These are phyloP conservation scores for Diplogasteroides magnus DNA, from an alignment of 1,140 invertebrate genomes.

Conservation along the genomic window DNA sequence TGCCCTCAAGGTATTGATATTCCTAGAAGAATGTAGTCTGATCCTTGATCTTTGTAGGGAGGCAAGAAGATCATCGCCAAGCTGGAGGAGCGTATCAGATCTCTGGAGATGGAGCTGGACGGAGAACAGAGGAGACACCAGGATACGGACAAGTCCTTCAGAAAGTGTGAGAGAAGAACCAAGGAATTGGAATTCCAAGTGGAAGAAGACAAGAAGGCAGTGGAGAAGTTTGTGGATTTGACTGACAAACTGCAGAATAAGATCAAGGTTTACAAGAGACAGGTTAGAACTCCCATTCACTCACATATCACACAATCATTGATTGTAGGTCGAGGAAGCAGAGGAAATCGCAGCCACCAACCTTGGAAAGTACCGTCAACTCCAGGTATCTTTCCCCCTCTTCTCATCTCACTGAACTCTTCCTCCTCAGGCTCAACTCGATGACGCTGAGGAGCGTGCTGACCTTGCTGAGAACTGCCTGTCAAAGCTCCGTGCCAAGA, in stretches of 20 bases:
- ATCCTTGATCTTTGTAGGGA: slow-evolving; percentile 59
- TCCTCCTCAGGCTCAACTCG: slow-evolving; percentile 24
- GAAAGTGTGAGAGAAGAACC: slow-evolving; percentile 68
- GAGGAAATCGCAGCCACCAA: slow-evolving; percentile 97
- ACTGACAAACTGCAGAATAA: slow-evolving; percentile 98
- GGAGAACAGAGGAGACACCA: slow-evolving; percentile 40
- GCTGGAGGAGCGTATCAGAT: slow-evolving; percentile 60
- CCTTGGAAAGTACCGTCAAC: slow-evolving; percentile 98
- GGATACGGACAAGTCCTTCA: slow-evolving; percentile 69
- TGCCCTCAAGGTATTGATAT: slow-evolving; percentile 71
- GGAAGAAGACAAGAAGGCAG: slow-evolving; percentile 56
- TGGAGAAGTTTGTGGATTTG: slow-evolving; percentile 65
- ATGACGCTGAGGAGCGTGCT: slow-evolving; percentile 86
- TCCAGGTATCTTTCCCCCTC: slow-evolving; percentile 70
- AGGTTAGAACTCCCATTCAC: slow-evolving; percentile 66
- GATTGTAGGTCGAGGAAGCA: slow-evolving; percentile 30
- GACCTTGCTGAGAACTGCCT: slow-evolving; percentile 93
- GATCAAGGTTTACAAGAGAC: slow-evolving; percentile 99
- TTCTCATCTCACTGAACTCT: background rate
- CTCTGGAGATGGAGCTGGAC: slow-evolving; percentile 51
- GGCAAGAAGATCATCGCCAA: slow-evolving; percentile 75
- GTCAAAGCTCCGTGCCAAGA: slow-evolving; percentile 91
- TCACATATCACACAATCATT: too few relatives aligned
- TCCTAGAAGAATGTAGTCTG: background rate
- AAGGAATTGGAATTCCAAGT: slow-evolving; percentile 73